phyloP scores from a whole-genome alignment of 23 tunicate species.

The Trididemnum nubilum region DNA sequence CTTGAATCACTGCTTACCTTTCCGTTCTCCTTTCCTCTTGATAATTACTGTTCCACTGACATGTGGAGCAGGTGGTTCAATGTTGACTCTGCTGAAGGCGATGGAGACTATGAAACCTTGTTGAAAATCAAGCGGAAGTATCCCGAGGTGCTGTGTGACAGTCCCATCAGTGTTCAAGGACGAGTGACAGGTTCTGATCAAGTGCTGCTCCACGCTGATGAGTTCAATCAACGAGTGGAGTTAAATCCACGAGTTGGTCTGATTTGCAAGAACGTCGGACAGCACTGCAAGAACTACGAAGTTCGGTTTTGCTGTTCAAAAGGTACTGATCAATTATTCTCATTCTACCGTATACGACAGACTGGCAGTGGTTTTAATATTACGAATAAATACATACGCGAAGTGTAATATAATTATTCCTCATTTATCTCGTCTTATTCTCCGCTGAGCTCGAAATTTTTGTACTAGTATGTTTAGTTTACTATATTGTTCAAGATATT shows the following conservation, averaged over 20 bases:
- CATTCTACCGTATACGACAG: no score
- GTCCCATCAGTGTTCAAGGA: neutral
- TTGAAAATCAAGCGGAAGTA: neutral
- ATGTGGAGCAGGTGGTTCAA: neutral
- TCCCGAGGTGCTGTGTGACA: neutral
- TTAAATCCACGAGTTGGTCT: neutral
- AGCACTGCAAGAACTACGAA: neutral
- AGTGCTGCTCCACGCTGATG: neutral
- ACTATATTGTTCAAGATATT: no score
- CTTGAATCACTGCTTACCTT: no score
- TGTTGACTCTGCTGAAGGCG: neutral
- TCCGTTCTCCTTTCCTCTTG: no score
- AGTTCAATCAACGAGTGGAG: neutral
- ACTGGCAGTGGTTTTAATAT: no score
- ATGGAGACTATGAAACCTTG: neutral
- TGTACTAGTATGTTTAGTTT: no score
- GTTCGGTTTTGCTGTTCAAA: neutral
- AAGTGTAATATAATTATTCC: no score
- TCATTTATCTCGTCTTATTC: no score
- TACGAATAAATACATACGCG: no score
- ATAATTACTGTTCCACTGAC: no score
- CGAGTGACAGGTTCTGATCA: neutral
- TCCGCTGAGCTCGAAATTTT: no score
- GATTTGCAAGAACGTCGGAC: neutral
- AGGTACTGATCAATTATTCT: no score